Evolutionary conservation across 2,113 vertebrate species (phyloP).

Genomic region (Hypocryptadius cinnamomeus): DNA sequence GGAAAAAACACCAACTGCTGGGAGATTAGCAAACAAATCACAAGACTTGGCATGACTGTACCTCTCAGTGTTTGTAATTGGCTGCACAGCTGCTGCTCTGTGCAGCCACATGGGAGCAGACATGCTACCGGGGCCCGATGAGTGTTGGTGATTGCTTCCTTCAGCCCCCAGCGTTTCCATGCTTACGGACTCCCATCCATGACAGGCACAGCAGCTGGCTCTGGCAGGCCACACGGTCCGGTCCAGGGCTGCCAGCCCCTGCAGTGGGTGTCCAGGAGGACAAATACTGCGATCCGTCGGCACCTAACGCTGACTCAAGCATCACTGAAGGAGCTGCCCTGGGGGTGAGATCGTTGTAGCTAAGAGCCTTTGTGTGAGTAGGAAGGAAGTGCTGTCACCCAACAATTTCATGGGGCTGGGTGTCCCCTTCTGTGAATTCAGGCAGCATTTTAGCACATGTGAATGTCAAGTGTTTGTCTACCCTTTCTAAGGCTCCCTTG

Average conservation of each 20-base stretch:
- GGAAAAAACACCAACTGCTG: not conserved
- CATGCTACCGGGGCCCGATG: fast-evolving
- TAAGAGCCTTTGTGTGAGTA: not conserved
- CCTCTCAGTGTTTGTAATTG: not conserved
- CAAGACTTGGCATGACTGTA: not conserved
- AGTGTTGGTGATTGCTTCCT: not conserved
- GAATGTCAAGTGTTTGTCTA: not conserved
- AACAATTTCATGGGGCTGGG: not conserved
- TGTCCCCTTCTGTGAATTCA: not conserved
- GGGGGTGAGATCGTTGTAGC: too few species aligned
- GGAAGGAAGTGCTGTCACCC: not conserved
- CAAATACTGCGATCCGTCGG: fast-evolving
- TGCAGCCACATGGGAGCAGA: not conserved
- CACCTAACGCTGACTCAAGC: fast-evolving
- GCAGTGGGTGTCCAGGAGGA: fast-evolving
- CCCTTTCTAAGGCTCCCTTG: not conserved
- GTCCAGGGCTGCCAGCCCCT: fast-evolving
- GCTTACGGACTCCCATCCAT: fast-evolving
- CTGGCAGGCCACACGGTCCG: fast-evolving
- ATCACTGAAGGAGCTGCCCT: not conserved
- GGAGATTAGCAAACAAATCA: conserved; percentile 34
- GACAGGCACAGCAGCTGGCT: fast-evolving
- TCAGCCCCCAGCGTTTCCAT: fast-evolving
- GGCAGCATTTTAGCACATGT: not conserved
- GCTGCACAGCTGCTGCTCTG: not conserved